Conservation (phyloP, 2,113 vertebrate genomes). For the Panurus biarmicus region DNA sequence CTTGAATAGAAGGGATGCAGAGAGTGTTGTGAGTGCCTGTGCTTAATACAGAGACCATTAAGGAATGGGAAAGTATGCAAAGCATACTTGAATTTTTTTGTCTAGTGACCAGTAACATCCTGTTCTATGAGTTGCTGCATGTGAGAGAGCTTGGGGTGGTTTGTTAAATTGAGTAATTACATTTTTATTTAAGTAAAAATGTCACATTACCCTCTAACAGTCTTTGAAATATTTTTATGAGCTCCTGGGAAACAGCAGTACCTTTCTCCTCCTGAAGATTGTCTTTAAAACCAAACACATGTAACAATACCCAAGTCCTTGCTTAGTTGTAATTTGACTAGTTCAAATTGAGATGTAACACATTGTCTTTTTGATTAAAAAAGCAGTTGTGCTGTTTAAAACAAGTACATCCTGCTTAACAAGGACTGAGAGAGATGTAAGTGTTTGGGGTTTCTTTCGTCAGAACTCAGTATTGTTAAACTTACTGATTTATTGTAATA, state of each 20-base stretch:
- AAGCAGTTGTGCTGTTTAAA: not conserved
- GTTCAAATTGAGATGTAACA: not conserved
- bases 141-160: not conserved
- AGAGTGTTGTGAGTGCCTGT: not conserved
- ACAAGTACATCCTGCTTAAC: not conserved
- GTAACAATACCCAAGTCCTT: not conserved
- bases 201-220: not conserved
- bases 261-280: not conserved
- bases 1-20: not conserved
- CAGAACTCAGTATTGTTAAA: not conserved
- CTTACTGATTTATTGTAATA: not conserved
- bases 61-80: not conserved
- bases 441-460: fast-evolving
- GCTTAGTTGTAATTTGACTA: not conserved
- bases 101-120: not conserved
- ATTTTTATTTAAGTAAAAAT: not conserved
- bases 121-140: not conserved
- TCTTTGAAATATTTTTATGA: not conserved
- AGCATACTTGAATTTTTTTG: not conserved
- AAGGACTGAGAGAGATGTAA: not conserved
- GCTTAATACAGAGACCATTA: not conserved
- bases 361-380: not conserved
- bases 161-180: not conserved
- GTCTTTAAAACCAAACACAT: not conserved
- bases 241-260: not conserved